These are phyloP conservation scores for Eurystomus gularis DNA, from an alignment of 2,113 vertebrate genomes.

Conservation along the genomic window DNA sequence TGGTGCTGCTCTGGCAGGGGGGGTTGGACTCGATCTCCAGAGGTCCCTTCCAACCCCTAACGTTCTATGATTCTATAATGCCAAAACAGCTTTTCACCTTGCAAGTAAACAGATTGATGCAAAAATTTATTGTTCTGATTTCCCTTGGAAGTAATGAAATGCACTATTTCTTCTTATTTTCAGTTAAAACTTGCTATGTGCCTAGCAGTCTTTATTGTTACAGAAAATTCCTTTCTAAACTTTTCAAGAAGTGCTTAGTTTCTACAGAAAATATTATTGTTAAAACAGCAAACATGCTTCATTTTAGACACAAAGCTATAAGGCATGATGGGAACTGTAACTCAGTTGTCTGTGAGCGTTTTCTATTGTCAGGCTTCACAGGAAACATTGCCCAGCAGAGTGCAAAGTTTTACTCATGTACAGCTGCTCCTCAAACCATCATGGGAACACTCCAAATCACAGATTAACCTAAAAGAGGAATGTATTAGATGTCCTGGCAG, in stretches of 20 bases:
- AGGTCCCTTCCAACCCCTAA: too few species aligned
- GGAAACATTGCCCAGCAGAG: not conserved
- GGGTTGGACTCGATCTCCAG: too few species aligned
- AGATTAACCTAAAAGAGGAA: not conserved
- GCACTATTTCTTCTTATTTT: not conserved
- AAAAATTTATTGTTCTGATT: not conserved
- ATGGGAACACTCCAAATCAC: not conserved
- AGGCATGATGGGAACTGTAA: not conserved
- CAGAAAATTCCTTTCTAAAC: not conserved
- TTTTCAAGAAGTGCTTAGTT: not conserved
- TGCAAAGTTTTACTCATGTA: not conserved
- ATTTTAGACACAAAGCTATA: not conserved
- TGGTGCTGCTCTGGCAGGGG: too few species aligned
- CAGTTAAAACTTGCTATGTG: not conserved
- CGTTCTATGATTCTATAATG: too few species aligned
- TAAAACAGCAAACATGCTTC: not conserved
- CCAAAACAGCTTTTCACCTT: not conserved
- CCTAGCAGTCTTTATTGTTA: not conserved
- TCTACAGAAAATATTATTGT: not conserved
- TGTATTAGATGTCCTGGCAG: not conserved
- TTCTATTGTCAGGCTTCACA: not conserved
- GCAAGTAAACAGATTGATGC: not conserved
- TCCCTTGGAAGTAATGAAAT: not conserved
- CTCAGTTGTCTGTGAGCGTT: not conserved
- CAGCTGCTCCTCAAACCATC: not conserved